phyloP scores from a whole-genome alignment of 2,888 invertebrate genomes.

The Synergus laeviventris region DNA sequence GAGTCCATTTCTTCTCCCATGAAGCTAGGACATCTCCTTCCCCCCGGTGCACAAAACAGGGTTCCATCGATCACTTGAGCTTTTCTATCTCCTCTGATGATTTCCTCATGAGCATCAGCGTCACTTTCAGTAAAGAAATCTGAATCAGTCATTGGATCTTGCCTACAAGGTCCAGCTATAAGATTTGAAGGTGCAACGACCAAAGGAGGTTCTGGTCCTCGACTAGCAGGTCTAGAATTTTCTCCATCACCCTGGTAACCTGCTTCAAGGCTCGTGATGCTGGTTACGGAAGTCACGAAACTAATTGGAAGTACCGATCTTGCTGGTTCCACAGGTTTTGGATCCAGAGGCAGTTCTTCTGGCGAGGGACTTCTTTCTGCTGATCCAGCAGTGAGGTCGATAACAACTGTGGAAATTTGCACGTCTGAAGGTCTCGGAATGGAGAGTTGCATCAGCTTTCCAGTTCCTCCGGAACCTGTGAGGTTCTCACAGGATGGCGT shows the following conservation, averaged over 20 bases:
- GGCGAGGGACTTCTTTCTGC: constrained; percentile 89
- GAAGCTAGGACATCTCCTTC: constrained; percentile 72
- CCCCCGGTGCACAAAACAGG: constrained; percentile 82
- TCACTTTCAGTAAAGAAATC: constrained; percentile 95
- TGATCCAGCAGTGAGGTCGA: constrained; percentile 45
- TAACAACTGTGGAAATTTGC: constrained; percentile 51
- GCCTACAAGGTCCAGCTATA: constrained; percentile 77
- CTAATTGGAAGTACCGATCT: constrained; percentile 74
- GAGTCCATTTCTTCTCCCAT: constrained; percentile 91
- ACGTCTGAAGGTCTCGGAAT: constrained; percentile 63
- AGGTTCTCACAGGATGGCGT: constrained; percentile 83
- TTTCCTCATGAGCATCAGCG: constrained; percentile 89
- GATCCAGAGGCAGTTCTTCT: constrained; percentile 89
- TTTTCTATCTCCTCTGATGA: constrained; percentile 83
- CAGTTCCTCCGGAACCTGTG: constrained; percentile 62
- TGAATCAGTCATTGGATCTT: constrained; percentile 93
- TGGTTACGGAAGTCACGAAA: constrained; percentile 92
- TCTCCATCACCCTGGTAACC: constrained; percentile 96
- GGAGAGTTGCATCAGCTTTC: constrained; percentile 61
- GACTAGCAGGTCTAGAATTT: constrained; percentile 90
- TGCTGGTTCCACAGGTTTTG: constrained; percentile 69
- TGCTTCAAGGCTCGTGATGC: constrained; percentile 93
- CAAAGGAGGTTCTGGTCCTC: constrained; percentile 87
- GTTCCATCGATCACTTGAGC: constrained; percentile 93
- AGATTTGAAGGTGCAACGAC: constrained; percentile 67